Base-by-base conservation (phyloP, 1,140 invertebrate genomes). In the Lethocerus indicus region DNA sequence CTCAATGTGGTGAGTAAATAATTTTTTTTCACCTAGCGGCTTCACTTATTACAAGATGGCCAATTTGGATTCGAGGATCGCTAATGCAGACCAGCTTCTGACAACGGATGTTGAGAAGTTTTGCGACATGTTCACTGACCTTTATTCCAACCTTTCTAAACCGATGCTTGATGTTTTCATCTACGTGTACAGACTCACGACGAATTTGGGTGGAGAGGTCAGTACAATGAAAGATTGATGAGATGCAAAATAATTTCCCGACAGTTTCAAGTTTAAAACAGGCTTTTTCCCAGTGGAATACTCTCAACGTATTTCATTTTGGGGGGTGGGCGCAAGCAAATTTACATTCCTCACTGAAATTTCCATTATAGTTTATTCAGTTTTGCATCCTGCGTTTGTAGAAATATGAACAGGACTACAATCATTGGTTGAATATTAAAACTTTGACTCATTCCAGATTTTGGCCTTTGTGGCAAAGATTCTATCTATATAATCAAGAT, bases 141-240 rank as follows among this genome's bases (percentile, higher is more conserved):
- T 98, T 1, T 98, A 98, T 67, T 93, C 90, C 40, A 96, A 97
- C 66, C 76, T 97, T n/a, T 88, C 87, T 55, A 98, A 98, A 70
- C 95, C 95, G 0, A 60, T 94, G 4, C 64, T 98, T 50, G 94
- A 98, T 66, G 95, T 98, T 36, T 70, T 83, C 32, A 84, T 98
- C 54, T 98, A 97, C 64, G 79, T 96, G 13, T 87, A 92, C 58
- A 80, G 83, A 60, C 68, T 98, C 28, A 88, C 91, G 1, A 75
- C 80, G 12, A 80, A 79, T 47, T 69, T 98, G 57, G 92, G 93
- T 44, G 74, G 73, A 35, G 65, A 77, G 63, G 83, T 82, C 62
- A 71, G 67, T 41, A 12, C n/a, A n/a, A n/a, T n/a, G n/a, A n/a
- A n/a, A n/a, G n/a, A n/a, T n/a, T n/a, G n/a, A n/a, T n/a, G n/a